These are phyloP conservation scores for Lepidonotus clava DNA, from an alignment of 2,888 invertebrate genomes.

Conservation along the genomic window DNA sequence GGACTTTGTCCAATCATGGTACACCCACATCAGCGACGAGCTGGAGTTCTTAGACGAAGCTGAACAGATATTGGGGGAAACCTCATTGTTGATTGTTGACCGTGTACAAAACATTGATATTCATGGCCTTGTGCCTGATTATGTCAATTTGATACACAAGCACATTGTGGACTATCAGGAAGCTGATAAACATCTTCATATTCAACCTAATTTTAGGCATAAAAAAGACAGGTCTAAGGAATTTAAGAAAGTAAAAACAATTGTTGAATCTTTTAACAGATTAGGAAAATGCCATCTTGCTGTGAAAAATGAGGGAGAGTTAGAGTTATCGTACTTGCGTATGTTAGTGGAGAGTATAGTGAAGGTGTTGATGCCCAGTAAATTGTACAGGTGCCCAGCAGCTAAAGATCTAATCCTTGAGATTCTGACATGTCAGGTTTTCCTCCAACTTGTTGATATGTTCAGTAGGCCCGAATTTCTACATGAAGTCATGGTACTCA, in stretches of 20 bases:
- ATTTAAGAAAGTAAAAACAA: conserved; percentile 45
- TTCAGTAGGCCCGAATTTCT: conserved; percentile 6
- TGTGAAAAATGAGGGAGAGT: conserved; percentile 37
- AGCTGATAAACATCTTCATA: background rate
- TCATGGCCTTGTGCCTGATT: background rate
- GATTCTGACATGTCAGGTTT: conserved; percentile 8
- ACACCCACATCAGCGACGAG: conserved; percentile 3
- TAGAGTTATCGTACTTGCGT: background rate
- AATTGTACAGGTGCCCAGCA: background rate
- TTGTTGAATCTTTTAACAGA: conserved; percentile 28
- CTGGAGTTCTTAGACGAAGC: background rate
- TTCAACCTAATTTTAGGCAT: conserved; percentile 42
- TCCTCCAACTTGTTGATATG: background rate
- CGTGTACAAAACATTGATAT: background rate
- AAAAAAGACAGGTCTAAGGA: conserved; percentile 46
- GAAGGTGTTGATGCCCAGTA: background rate
- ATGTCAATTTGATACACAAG: background rate
- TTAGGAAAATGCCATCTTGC: conserved; percentile 37
- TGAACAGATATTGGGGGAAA: background rate
- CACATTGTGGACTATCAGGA: conserved; percentile 36
- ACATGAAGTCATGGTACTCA: conserved; percentile 23
- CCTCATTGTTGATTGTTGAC: background rate
- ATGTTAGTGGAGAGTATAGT: background rate
- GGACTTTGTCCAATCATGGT: conserved; percentile 30
- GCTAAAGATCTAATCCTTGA: conserved; percentile 16